These are phyloP conservation scores for Hirtodrosophila cameraria DNA, from an alignment of 2,888 invertebrate genomes.

Conservation along the genomic window DNA sequence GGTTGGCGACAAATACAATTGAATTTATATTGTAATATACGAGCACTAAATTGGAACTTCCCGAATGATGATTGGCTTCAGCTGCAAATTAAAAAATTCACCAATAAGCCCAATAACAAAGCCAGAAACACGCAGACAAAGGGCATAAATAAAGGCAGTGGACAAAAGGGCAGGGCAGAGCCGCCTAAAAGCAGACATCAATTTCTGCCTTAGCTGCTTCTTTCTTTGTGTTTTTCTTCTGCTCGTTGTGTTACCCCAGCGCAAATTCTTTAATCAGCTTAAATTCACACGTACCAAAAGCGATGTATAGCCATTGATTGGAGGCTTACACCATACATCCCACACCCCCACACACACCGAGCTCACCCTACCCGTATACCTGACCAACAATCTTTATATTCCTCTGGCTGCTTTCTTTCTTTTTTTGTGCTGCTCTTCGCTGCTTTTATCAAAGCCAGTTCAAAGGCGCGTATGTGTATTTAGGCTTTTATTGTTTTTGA, in stretches of 20 bases:
- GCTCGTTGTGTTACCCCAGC: constrained; percentile 14
- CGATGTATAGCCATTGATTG: constrained; percentile 79
- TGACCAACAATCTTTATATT: constrained; percentile 37
- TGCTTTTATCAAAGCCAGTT: constrained; percentile 75
- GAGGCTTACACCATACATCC: constrained; percentile 60
- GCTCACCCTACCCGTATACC: not conserved
- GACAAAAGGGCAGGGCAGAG: constrained; percentile 53
- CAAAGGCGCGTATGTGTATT: constrained; percentile 78
- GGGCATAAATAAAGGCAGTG: constrained; percentile 68
- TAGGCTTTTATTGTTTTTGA: constrained; percentile 80
- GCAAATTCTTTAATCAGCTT: constrained; percentile 83
- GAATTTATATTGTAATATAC: constrained; percentile 51
- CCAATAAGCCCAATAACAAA: constrained; percentile 72
- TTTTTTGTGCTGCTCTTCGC: constrained; percentile 40
- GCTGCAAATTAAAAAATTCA: constrained; percentile 59
- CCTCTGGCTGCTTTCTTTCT: not conserved
- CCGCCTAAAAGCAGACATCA: constrained; percentile 75
- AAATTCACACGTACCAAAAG: constrained; percentile 82
- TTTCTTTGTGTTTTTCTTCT: constrained; percentile 17
- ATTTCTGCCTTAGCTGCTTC: constrained; percentile 55
- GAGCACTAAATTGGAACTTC: constrained; percentile 61
- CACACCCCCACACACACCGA: too few species aligned
- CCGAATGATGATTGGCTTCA: constrained; percentile 70
- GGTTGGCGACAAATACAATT: constrained; percentile 58
- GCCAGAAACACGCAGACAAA: constrained; percentile 58